Base-by-base conservation (phyloP, 2,888 invertebrate species). In the Temnothorax ravouxi region DNA sequence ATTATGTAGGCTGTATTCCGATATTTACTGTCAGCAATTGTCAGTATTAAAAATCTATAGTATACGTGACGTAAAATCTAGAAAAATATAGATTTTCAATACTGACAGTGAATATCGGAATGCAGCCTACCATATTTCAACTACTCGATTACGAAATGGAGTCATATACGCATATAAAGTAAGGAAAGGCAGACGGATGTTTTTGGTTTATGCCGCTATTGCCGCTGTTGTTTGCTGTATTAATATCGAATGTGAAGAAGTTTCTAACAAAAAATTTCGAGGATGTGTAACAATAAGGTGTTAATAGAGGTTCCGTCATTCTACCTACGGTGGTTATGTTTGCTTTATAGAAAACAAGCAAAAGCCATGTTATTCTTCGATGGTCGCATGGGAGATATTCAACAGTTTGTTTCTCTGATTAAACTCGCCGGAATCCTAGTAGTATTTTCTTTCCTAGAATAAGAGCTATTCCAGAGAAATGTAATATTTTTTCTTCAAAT, bases 271-370 rank as follows among this genome's bases (percentile, higher is more conserved):
- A 64, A 64, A 54, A 71, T 67, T 25, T 56, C 52, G 59, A 76
- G 81, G 62, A 85, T 54, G 41, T 59, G 44, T 61, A 75, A 66
- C 83, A 75, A 80, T 79, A 67, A 64, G 59, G 89, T 84, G 89
- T 71, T 89, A 89, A 89, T 89, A 83, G 87, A 84, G 50, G 25
- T 34, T 34, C 69, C 54, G 83, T 72, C 76, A 13, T 77, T 52
- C 25, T 67, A 47, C 56, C 66, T 38, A 38, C 74, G 82, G 82
- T 21, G 64, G 81, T 64, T 81, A 75, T 76, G 41, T 87, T 86
- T 79, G 84, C 86, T 85, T 85, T 89, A 89, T 89, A 88, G 89
- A 89, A 89, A 89, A 88, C 82, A 86, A 85, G 87, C 66, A 80
- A 72, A 89, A 80, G 66, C 80, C 52, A 54, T 44, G 62, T 69